Evolutionary conservation across 2,113 vertebrate genomes (phyloP), one percentile per base, ranked within the genome.

Genomic region (Ceyx margarethae): DNA sequence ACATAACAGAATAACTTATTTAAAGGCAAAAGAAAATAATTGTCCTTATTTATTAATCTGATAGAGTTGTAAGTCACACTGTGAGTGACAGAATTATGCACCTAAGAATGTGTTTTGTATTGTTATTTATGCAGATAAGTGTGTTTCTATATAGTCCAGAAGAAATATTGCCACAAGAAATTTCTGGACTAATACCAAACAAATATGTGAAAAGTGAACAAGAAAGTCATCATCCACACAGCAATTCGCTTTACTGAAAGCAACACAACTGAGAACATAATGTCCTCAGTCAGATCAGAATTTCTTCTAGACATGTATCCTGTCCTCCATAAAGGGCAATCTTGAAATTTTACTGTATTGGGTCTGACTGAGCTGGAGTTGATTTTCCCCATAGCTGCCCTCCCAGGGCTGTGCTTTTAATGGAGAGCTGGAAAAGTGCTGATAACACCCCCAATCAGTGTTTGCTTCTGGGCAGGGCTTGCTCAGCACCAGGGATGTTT

Each of bases 1-100:
- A 85, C 64, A 87, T 57, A 3, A 16, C 29, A 61, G 4, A 28
- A 48, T 65, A 67, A 87, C 21, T 71, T 68, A 53, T 89, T 87
- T 95, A 89, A 96, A 95, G 90, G 22, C 14, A 93, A 85, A 91
- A 45, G 5, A 19, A 57, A 81, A 78, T 25, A 87, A 53, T 10
- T 9, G 1, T 43, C 54, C 42, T 81, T 90, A 77, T 35, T 46
- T 69, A 74, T 50, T 62, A 23, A 64, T 43, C 18, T 96, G 43
- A 35, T 26, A 91, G 58, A 85, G 33, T 18, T 95, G 21, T 50
- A 11, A 50, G 21, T 50, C 22, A 68, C 15, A 26, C 8, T 53
- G 15, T 37, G 46, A 66, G 54, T 85, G 23, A 57, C 15, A 82
- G 33, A 75, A 79, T 91, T 42, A 58, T 37, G 13, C 4, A 42